These are phyloP conservation scores for Merodon equestris DNA, from an alignment of 2,888 invertebrate genomes.

Conservation along the genomic window DNA sequence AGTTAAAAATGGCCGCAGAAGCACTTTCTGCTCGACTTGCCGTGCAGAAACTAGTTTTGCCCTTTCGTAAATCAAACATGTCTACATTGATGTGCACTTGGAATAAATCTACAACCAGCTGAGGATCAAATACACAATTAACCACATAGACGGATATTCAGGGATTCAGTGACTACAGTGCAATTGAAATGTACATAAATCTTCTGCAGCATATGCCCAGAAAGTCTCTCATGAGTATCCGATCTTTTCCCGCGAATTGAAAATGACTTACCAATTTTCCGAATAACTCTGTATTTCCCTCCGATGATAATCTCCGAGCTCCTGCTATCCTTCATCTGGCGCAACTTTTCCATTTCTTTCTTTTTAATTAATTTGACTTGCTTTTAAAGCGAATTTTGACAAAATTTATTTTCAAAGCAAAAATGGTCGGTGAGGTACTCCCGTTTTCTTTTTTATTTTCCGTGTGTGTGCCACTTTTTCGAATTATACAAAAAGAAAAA, in stretches of 20 bases:
- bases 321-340: slow-evolving; percentile 76
- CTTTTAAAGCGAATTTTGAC: slow-evolving; percentile 58
- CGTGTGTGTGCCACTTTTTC: slow-evolving; percentile 64
- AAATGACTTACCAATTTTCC: slow-evolving; percentile 89
- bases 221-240: too few species aligned
- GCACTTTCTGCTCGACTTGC: slow-evolving; percentile 30
- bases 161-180: neutral
- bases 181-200: slow-evolving; percentile 7
- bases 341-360: slow-evolving; percentile 75
- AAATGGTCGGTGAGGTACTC: slow-evolving; percentile 48
- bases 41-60: slow-evolving; percentile 57
- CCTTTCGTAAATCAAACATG: slow-evolving; percentile 21
- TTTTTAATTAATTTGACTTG: slow-evolving; percentile 27
- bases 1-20: slow-evolving; percentile 53
- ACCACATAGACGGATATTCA: slow-evolving; percentile 30
- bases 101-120: slow-evolving; percentile 26
- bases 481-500: neutral
- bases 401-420: slow-evolving; percentile 29
- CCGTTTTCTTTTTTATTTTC: slow-evolving; percentile 66
- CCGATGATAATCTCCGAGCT: slow-evolving; percentile 88
- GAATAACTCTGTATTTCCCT: slow-evolving; percentile 95
- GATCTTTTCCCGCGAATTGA: slow-evolving; percentile 3
- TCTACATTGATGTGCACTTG: slow-evolving; percentile 6
- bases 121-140: slow-evolving; percentile 27
- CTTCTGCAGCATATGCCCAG: neutral